Evolutionary conservation across 1,140 invertebrate species (phyloP), one percentile per base, ranked within the genome.

Genomic region (Argopecten irradians): DNA sequence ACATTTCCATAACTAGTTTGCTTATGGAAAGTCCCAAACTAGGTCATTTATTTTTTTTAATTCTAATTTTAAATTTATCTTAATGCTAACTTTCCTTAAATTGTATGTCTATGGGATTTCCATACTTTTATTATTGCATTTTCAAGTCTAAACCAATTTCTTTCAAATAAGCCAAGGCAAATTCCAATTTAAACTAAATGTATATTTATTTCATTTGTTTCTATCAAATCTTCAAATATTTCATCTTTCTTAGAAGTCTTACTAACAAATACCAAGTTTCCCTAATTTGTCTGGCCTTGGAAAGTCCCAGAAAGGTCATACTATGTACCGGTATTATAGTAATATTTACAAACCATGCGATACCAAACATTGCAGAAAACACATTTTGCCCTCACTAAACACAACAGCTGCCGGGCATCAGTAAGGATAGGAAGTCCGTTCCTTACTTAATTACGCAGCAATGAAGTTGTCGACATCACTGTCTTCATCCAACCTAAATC

Each of bases 401-500:
- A 71, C 5, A n/a, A 71, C 55, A 71, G 55, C 55, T 71, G 55
- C 55, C n/a, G 55, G 55, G 55, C 55, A 71, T 71, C 22, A 5
- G 3, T 28, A 28, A 22, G 22, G 55, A 71, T 71, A 71, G 19
- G 2, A n/a, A 71, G 55, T 71, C 55, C 55, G n/a, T 28, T 71
- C 22, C 55, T n/a, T 71, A 71, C 55, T 71, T 71, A 71, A 71
- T 71, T 71, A 71, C 55, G 55, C 55, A 11, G 55, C 55, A 71
- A 71, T 71, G 55, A 71, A 71, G 55, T 71, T 71, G 55, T 71
- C n/a, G 55, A 71, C 22, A 71, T 71, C 55, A 0, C 22, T 28
- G 55, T 71, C 55, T 71, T 71, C 55, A 71, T 71, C 16, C 55
- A 5, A 71, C 55, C 55, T 28, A n/a, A 28, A 71, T 71, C 55